Percentiles rank a stretch among this genome's conserved stretches.
Evolutionary conservation across 2,888 invertebrate species (phyloP).

Genomic region (Gastracanthus pulcherrimus): DNA sequence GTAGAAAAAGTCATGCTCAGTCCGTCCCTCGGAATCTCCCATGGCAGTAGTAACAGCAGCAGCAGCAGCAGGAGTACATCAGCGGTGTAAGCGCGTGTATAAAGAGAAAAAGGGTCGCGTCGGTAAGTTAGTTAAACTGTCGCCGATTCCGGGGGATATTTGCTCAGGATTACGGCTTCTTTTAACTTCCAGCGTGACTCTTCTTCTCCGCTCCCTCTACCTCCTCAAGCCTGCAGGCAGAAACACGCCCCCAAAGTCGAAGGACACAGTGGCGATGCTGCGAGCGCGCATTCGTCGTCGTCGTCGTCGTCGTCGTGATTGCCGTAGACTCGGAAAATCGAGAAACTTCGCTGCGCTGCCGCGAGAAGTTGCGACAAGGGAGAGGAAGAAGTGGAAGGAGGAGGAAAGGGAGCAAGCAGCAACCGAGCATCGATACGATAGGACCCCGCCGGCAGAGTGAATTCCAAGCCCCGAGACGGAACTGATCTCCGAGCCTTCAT

Average conservation of each 20-base stretch:
- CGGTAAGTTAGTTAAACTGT: slow-evolving; percentile 59
- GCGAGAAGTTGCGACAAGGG: slow-evolving; percentile 19
- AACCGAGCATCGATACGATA: slow-evolving; percentile 40
- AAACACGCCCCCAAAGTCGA: not conserved
- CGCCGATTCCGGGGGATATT: slow-evolving; percentile 64
- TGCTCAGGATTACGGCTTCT: slow-evolving; percentile 65
- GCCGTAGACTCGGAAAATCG: slow-evolving; percentile 41
- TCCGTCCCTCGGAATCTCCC: too few relatives aligned
- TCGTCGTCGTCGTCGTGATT: slow-evolving; percentile 15
- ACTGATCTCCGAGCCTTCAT: slow-evolving; percentile 48
- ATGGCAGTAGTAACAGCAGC: too few relatives aligned
- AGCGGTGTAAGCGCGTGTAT: not conserved
- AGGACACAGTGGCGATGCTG: not conserved
- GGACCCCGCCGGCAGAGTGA: slow-evolving; percentile 38
- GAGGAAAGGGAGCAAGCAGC: not conserved
- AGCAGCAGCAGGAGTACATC: too few relatives aligned
- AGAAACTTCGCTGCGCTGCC: slow-evolving; percentile 35
- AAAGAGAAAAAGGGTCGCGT: not conserved
- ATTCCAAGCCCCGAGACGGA: slow-evolving; percentile 40
- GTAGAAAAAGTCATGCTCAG: too few relatives aligned
- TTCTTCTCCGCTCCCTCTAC: not conserved
- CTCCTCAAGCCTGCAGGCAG: not conserved
- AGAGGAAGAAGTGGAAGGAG: not conserved
- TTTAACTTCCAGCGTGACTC: slow-evolving; percentile 58
- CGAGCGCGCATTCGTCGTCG: not conserved